Evolutionary conservation across 1,140 invertebrate species (phyloP).

Genomic region (Scylla paramamosain): DNA sequence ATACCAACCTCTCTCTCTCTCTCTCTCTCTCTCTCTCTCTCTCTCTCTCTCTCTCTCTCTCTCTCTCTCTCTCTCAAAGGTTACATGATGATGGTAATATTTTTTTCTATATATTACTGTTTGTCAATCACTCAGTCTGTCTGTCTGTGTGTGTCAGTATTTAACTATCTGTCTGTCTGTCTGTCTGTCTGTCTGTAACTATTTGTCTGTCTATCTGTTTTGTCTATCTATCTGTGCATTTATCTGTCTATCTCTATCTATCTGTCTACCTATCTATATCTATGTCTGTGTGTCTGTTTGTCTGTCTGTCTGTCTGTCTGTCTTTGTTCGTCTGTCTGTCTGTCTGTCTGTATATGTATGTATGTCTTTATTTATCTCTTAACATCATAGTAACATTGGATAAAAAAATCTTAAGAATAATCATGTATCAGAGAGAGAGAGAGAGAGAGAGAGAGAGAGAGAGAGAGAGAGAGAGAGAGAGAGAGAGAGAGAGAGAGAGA

Average conservation of each 20-base stretch:
- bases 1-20: background rate
- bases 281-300: background rate
- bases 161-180: too few relatives aligned
- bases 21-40: constrained; percentile 49
- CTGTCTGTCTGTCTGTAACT: background rate
- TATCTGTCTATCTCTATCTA: constrained; percentile 14
- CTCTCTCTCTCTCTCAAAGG: background rate
- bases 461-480: constrained; percentile 30
- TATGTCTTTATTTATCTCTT: background rate
- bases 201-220: background rate
- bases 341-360: background rate
- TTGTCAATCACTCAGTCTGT: too few relatives aligned
- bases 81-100: background rate
- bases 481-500: constrained; percentile 33
- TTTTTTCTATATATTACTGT: too few relatives aligned
- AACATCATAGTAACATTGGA: background rate
- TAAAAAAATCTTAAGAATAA: too few relatives aligned
- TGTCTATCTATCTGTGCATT: background rate
- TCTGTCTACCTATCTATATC: background rate
- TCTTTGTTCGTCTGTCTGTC: background rate
- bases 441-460: constrained; percentile 41
- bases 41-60: constrained; percentile 47
- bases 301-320: background rate
- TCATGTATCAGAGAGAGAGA: background rate
- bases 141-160: too few relatives aligned